Evolutionary conservation across 2,888 invertebrate species (phyloP).

Genomic region (Pelosia muscerda): DNA sequence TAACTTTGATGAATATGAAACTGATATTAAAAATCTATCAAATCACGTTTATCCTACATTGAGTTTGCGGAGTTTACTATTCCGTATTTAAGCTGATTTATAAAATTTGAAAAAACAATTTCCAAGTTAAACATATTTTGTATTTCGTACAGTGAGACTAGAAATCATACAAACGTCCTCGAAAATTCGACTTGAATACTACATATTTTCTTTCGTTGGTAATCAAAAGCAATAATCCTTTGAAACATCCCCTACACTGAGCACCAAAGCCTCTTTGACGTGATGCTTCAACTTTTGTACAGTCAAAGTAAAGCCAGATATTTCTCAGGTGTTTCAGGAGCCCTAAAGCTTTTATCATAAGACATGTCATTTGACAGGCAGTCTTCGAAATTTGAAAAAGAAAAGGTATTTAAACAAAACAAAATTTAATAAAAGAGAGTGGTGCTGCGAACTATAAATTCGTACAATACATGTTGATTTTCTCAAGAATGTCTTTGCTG

Average conservation of each 20-base stretch:
- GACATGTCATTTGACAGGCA: background rate
- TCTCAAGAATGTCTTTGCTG: background rate
- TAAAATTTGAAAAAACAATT: background rate
- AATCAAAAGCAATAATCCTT: constrained; percentile 10
- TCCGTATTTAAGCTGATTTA: too few relatives aligned
- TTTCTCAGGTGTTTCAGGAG: background rate
- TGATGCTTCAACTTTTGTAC: constrained; percentile 2
- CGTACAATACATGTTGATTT: background rate
- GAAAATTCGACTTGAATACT: background rate
- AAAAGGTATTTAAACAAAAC: background rate
- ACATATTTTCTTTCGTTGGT: background rate
- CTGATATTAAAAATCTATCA: too few relatives aligned
- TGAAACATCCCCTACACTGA: background rate
- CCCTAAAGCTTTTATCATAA: background rate
- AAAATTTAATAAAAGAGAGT: background rate
- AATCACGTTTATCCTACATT: too few relatives aligned
- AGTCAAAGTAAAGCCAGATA: background rate
- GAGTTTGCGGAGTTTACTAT: too few relatives aligned
- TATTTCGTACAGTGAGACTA: background rate
- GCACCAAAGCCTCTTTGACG: constrained; percentile 4
- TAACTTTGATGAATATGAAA: too few relatives aligned
- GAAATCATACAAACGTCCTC: background rate
- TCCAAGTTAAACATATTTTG: background rate
- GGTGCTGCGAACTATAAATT: background rate
- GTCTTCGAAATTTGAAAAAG: background rate